Evolutionary conservation across 1,140 invertebrate species (phyloP), one percentile per base, ranked within the genome.

Genomic region (Oryctes rhinoceros): DNA sequence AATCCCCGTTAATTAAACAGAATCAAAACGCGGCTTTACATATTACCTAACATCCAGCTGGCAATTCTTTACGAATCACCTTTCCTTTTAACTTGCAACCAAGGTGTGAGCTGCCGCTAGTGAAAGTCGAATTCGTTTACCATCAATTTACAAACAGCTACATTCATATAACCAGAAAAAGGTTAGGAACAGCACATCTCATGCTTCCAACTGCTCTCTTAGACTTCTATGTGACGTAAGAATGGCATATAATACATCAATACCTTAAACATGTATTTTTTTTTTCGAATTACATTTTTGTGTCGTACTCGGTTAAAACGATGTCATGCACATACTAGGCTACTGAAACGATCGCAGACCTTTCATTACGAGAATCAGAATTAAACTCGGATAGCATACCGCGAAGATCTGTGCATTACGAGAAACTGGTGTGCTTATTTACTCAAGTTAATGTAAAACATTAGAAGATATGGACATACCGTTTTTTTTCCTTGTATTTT

Each of bases 11-110:
- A 59, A 59, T 59, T 59, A n/a, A 59, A n/a, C 13, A 18, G 15
- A 59, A 59, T 18, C 53, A 59, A 59, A 59, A 18, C 18, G 18
- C 15, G 15, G 5, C 35, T 71, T 71, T 24, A 24, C 65, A 71
- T 71, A 71, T 35, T 71, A 71, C 37, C 65, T 71, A 71, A 71
- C 20, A 71, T 71, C 65, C 65, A 35, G 9, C 24, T 24, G 24
- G 35, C 65, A 71, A 44, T 71, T 71, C 53, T 18, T 62, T 62
- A 0, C 65, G 10, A 62, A 71, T 71, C 24, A 11, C 65, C 65
- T 30, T 71, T 71, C 35, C 10, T 15, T 71, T 71, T 24, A 30
- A 5, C 24, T 35, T 71, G 37, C 62, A 11, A 30, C 13, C 24
- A 71, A 71, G 2, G 35, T 9, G 35, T 15, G 65, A 71, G 30